Base-by-base conservation (phyloP, 1,140 invertebrate genomes). In the Bombus soroeensis region DNA sequence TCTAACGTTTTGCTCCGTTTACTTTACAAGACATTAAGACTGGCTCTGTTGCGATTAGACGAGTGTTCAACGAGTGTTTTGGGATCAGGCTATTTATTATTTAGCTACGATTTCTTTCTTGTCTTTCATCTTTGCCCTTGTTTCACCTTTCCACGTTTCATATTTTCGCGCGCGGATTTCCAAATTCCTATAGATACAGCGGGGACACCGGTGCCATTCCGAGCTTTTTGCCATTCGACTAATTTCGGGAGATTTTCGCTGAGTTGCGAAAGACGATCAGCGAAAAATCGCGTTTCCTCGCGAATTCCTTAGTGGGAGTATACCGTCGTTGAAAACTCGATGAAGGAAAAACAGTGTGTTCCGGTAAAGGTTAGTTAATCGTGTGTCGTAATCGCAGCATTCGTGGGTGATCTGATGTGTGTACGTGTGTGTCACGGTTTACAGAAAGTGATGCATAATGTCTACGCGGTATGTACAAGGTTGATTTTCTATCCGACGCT, bases 391-490 rank as follows among this genome's bases (percentile, higher is more conserved):
- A 85, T 85, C 83, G 83, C 76, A 72, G 83, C 83, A 85, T 72
- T 47, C 59, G n/a, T 71, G 59, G 28, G 68, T 80, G 53, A 70
- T 59, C 39, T 59, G 6, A 37, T 83, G 57, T 80, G 76, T 80
- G 43, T 77, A 41, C 34, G 83, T 85, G 76, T 57, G 18, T 80
- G 83, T 57, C 8, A 80, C 83, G n/a, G 83, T 80, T 85, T 85
- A 85, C 76, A 85, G 83, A 85, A 53, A 72, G 83, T 85, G 83
- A 80, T 73, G 76, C 37, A 37, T 78, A 85, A 73, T 47, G 68
- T 85, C 76, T 66, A 79, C 83, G 83, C 83, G 83, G 83, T 85
- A 89, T 89, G 73, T 89, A 89, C 83, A 89, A 77, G 57, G 64
- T 72, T 73, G 87, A 74, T 84, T 73, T 75, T 62, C 59, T 78